Conservation (phyloP, 1,140 invertebrate species). For the Thalassaphorura encarpata region DNA sequence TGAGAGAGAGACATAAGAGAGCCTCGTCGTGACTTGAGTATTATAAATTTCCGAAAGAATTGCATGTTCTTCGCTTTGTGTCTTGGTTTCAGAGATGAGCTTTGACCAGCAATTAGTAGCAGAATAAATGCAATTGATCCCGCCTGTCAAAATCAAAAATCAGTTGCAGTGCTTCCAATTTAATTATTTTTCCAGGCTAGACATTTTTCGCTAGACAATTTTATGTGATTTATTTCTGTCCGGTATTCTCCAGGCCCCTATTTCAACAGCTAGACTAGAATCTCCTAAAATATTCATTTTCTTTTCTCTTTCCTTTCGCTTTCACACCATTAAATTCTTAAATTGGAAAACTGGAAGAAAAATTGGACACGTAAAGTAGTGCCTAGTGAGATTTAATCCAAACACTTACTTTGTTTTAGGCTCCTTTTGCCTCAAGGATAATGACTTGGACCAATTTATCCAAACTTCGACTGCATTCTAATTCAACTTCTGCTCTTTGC, state of each 20-base stretch:
- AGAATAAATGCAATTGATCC: constrained; percentile 85
- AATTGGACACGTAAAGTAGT: background rate
- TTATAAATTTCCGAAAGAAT: constrained; percentile 79
- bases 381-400: background rate
- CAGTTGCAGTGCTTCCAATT: background rate
- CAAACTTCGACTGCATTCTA: constrained; percentile 82
- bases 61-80: constrained; percentile 75
- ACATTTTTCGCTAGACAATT: background rate
- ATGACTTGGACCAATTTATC: constrained; percentile 80
- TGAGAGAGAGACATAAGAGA: constrained; percentile 74
- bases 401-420: constrained; percentile 77
- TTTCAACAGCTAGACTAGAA: too few species aligned
- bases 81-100: constrained; percentile 73
- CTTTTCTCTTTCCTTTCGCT: too few species aligned
- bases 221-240: too few species aligned
- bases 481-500: constrained; percentile 81
- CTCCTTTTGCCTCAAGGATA: constrained; percentile 75
- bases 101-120: constrained; percentile 86
- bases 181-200: background rate
- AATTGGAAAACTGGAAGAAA: background rate
- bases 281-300: too few species aligned
- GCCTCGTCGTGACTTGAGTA: constrained; percentile 66
- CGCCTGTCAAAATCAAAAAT: constrained; percentile 49
- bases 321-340: too few species aligned
- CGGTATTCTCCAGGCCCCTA: too few species aligned